phyloP scores from a whole-genome alignment of 2,113 vertebrate genomes.

The Clarias macrocephalus region DNA sequence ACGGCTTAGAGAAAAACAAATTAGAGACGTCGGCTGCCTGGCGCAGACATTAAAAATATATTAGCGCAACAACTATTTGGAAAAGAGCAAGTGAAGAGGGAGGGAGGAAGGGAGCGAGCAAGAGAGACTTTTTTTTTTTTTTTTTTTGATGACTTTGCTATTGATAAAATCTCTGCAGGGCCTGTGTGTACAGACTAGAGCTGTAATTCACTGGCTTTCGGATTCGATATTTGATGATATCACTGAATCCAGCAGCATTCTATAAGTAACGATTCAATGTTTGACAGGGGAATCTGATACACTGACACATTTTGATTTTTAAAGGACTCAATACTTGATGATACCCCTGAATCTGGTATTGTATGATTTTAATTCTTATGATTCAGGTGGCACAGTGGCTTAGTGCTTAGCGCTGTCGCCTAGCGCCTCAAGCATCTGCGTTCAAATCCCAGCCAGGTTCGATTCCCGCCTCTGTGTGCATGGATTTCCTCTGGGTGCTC shows the following conservation, averaged over 20 bases:
- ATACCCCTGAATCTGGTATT: neutral
- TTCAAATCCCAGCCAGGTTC: no score
- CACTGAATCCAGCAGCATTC: neutral
- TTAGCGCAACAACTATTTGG: conserved; percentile 74
- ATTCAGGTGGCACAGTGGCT: no score
- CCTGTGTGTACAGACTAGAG: neutral
- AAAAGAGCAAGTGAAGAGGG: conserved; percentile 39
- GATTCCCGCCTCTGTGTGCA: no score
- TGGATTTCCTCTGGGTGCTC: no score
- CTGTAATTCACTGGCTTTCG: neutral
- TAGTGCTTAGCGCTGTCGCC: no score
- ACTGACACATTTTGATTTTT: neutral
- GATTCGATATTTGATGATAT: neutral
- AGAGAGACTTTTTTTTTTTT: conserved; percentile 40
- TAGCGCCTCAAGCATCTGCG: no score
- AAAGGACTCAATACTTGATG: neutral
- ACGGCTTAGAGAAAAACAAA: conserved; percentile 81
- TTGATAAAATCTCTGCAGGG: conserved; percentile 23
- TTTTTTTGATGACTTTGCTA: conserved; percentile 38
- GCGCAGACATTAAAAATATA: conserved; percentile 82
- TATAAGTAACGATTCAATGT: neutral
- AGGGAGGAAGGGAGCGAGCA: neutral
- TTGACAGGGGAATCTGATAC: neutral
- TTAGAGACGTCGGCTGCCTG: conserved; percentile 77
- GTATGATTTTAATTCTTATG: no score